phyloP scores from a whole-genome alignment of 2,888 invertebrate species.

The Argyra leucocephala region DNA sequence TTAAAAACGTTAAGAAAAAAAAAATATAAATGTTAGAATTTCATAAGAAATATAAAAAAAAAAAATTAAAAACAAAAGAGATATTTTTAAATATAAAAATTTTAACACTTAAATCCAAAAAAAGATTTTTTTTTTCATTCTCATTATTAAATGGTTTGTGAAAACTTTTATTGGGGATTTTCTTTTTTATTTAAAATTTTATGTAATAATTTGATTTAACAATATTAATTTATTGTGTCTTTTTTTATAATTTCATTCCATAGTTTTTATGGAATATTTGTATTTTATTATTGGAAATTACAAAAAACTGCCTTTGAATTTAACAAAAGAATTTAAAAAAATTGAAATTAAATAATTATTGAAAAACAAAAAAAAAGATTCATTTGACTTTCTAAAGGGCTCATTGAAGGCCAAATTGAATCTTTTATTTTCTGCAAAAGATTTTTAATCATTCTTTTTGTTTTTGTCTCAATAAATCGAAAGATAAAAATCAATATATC shows the following conservation, averaged over 20 bases:
- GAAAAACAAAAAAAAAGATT: slow-evolving; percentile 27
- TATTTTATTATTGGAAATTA: not conserved
- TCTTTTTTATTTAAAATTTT: not conserved
- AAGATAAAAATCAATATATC: too few species aligned
- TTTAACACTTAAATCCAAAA: too few species aligned
- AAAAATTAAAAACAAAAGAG: not conserved
- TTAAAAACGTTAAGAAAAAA: not conserved
- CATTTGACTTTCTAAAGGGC: slow-evolving; percentile 38
- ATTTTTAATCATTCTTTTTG: not conserved
- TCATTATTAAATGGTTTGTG: too few species aligned
- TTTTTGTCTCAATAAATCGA: too few species aligned
- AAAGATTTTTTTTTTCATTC: too few species aligned
- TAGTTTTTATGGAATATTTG: too few species aligned
- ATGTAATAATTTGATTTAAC: not conserved
- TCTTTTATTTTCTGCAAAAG: slow-evolving; percentile 27
- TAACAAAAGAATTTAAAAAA: not conserved
- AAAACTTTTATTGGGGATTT: too few species aligned
- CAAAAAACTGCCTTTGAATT: not conserved
- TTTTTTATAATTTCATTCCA: not conserved
- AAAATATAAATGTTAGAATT: not conserved
- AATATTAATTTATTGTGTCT: not conserved
- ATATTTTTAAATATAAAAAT: too few species aligned
- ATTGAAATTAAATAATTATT: slow-evolving; percentile 4
- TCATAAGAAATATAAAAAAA: not conserved
- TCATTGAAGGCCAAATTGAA: slow-evolving; percentile 38